Evolutionary conservation across 2,797 vertebrate species (phyloP), one percentile per base, ranked within the genome.

Genomic region (Leptatherina wallacei): DNA sequence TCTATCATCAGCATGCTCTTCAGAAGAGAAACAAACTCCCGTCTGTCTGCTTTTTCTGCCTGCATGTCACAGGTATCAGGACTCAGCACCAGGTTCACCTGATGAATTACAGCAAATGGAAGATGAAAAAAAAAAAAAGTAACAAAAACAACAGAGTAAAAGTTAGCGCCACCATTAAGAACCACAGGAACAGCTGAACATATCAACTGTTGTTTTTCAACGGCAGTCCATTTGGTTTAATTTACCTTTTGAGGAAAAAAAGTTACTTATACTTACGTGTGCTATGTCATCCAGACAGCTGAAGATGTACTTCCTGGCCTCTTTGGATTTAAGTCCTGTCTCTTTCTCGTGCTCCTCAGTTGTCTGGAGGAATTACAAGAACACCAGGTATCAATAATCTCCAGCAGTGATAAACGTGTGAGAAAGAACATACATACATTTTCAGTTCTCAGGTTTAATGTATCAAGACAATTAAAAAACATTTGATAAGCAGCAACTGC

Each of bases 271-370:
- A 96, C 98, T 97, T 91, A 99, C 98, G 2, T 99, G 97, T 92
- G 95, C 96, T 80, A 99, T 95, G 90, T 99, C 98, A 82, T 98
- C 97, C 93, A 99, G 95, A 95, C 95, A 97, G 94, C 93, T 97
- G 93, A 99, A 99, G 93, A 99, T 98, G 90, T 99, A 99, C 93
- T 99, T 99, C 81, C 98, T 95, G 92, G 98, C 97, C 90, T 99
- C 98, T 94, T 99, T 99, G 87, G 98, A 99, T 93, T 99, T 99
- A 91, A 99, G 97, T 69, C 97, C 96, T 4, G 98, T 99, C 92
- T 99, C 98, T 59, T 96, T 94, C 90, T 99, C 98, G 0, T 99
- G 98, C 63, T 98, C 97, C 87, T 98, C 97, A 67, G 97, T 96
- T 57, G 97, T 97, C 98, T 99, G 91, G 3, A 60, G 51, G 47